Evolutionary conservation across 2,797 vertebrate genomes (phyloP), one percentile per base, ranked within the genome.

Genomic region (Urophycis tenuis): DNA sequence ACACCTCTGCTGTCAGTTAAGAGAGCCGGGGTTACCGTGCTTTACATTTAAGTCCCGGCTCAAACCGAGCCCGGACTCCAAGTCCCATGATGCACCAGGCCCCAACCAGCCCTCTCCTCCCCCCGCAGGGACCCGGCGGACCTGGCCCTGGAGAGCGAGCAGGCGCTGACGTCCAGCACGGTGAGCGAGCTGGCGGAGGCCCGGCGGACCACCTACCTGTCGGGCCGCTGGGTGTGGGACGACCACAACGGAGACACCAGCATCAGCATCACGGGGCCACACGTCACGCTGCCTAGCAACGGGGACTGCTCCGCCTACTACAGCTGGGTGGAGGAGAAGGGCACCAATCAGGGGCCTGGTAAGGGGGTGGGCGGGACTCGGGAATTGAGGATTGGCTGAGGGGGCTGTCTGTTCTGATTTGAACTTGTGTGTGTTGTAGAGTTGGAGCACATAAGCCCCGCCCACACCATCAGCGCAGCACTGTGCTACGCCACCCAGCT

Each of bases 261-360:
- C 93, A 96, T 99, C 84, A 95, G 96, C 88, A 98, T 99, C 88
- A 94, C 96, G 0, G 96, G 96, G 0, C 92, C 95, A 0, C 94
- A 94, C 80, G 97, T 98, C 73, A 93, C 92, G 11, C 92, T 99
- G 39, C 97, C 97, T 0, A 97, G 95, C 89, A 99, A 98, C 0
- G 97, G 97, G 1, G 97, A 99, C 91, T 99, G 96, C 84, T 98
- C 97, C 0, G 94, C 96, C 0, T 99, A 98, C 84, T 98, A 99
- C 90, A 96, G 70, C 75, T 98, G 96, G 95, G 95, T 97, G 85
- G 96, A 99, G 90, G 96, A 98, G 92, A 98, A 98, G 91, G 97
- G 95, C 82, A 93, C 93, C 5, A 95, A 91, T 0, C 95, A 96
- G 87, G 97, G 95, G 22, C 96, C 97, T 81, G 97, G 97, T 99